Evolutionary conservation across 2,888 invertebrate species (phyloP), one percentile per base, ranked within the genome.

Genomic region (Ornithoptera alexandrae): DNA sequence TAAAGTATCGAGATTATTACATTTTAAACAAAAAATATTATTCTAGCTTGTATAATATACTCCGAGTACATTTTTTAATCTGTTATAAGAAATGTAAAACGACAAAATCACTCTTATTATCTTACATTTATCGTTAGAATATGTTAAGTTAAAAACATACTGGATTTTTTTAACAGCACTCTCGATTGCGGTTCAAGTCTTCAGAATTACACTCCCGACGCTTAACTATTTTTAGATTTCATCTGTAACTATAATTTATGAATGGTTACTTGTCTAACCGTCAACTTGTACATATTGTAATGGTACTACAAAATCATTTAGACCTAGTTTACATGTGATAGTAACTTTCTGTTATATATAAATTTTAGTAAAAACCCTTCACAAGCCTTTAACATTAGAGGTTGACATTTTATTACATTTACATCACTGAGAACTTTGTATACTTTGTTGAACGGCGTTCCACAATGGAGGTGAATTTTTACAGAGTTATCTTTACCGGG

Each of bases 401-500:
- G 62, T 67, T 70, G 67, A 42, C 59, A 70, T 67, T 63, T 60
- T 63, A 67, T 70, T 74, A 75, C 70, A 77, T 79, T 81, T 75
- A 46, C 15, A 80, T 83, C 76, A 81, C 56, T 84, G 82, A 82
- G 80, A 82, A 78, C 80, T 79, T 81, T 86, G 79, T 70, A 63
- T 68, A 67, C 84, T 81, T 84, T 88, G 82, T 83, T 78, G 89
- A 90, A 83, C 85, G 86, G 87, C 85, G 83, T 87, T 87, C 89
- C 90, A 90, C 89, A 92, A 89, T 85, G 87, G 87, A 89, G 89
- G 86, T 92, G 90, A 90, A 89, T 92, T 92, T 92, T 95, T 97
- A 90, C 96, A 99, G 99, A 96, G 97, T 98, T 95, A 97, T 98
- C 95, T 99, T 99, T 96, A 98, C 99, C 94, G 98, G 98, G 93